phyloP scores from a whole-genome alignment of 2,797 vertebrate genomes.

The Pitangus sulphuratus region DNA sequence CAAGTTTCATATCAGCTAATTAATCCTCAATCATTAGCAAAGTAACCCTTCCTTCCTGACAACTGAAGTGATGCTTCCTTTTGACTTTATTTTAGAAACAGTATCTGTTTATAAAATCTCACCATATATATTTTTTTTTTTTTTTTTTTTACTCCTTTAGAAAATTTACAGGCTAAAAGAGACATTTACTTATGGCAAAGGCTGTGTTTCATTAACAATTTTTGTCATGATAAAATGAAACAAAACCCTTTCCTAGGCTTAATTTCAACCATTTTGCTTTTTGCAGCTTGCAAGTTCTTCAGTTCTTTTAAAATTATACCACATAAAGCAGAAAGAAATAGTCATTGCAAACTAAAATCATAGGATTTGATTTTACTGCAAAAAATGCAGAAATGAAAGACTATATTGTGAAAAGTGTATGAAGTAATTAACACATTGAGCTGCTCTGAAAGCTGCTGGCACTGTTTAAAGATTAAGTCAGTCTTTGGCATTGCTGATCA shows the following conservation, averaged over 20 bases:
- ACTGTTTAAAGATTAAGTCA: conserved; percentile 9
- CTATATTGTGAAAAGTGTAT: background rate
- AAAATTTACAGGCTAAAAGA: background rate
- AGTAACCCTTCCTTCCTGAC: background rate
- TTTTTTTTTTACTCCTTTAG: background rate
- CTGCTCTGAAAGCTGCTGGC: conserved; percentile 16
- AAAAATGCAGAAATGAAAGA: background rate
- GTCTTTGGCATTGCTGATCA: background rate
- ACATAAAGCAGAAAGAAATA: background rate
- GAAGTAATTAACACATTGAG: conserved; percentile 2
- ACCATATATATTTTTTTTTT: background rate
- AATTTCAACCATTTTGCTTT: background rate
- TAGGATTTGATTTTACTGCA: background rate
- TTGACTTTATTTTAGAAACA: background rate
- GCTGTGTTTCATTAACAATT: background rate
- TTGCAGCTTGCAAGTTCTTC: background rate
- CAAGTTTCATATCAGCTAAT: background rate
- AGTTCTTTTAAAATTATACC: background rate
- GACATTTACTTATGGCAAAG: background rate
- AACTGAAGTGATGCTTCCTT: background rate
- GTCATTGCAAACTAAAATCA: background rate
- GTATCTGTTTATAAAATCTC: background rate
- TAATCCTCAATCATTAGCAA: background rate
- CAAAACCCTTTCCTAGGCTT: background rate
- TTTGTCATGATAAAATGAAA: background rate